These are phyloP conservation scores for Pantala flavescens DNA, from an alignment of 1,140 invertebrate genomes.

Conservation along the genomic window DNA sequence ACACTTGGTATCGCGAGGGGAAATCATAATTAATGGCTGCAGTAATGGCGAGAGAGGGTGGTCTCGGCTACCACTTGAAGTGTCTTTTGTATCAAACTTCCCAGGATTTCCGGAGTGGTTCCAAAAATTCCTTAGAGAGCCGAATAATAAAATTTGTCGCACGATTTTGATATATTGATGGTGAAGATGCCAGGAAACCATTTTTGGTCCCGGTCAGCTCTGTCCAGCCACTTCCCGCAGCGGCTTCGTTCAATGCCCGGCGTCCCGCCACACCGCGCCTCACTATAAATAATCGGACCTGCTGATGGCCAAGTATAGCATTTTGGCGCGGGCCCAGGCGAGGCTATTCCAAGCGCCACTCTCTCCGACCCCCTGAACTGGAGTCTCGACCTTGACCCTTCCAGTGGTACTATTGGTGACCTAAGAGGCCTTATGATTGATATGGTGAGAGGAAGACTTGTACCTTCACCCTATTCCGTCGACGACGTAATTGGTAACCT, in stretches of 20 bases:
- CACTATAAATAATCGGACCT: conserved; percentile 9
- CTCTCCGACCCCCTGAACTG: conserved; percentile 1
- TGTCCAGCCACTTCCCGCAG: not conserved
- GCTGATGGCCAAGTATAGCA: conserved; percentile 4
- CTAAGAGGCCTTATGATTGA: too few species aligned
- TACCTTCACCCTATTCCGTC: too few species aligned
- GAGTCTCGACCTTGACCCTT: conserved; percentile 7
- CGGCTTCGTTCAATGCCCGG: not conserved
- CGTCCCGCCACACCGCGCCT: not conserved
- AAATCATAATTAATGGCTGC: too few species aligned
- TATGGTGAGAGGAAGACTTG: too few species aligned
- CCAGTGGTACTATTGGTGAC: not conserved
- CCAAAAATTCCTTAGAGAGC: too few species aligned
- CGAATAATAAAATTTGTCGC: too few species aligned
- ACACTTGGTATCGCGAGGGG: not conserved
- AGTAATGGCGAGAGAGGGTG: not conserved
- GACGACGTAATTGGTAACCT: too few species aligned
- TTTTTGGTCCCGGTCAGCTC: not conserved
- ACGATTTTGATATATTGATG: too few species aligned
- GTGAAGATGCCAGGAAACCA: not conserved
- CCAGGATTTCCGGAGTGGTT: too few species aligned
- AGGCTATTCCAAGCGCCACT: conserved; percentile 3
- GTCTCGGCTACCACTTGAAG: not conserved
- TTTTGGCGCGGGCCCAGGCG: conserved; percentile 4
- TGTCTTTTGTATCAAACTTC: too few species aligned